Evolutionary conservation across 2,888 invertebrate species (phyloP).

Genomic region (Drosophila atripex): DNA sequence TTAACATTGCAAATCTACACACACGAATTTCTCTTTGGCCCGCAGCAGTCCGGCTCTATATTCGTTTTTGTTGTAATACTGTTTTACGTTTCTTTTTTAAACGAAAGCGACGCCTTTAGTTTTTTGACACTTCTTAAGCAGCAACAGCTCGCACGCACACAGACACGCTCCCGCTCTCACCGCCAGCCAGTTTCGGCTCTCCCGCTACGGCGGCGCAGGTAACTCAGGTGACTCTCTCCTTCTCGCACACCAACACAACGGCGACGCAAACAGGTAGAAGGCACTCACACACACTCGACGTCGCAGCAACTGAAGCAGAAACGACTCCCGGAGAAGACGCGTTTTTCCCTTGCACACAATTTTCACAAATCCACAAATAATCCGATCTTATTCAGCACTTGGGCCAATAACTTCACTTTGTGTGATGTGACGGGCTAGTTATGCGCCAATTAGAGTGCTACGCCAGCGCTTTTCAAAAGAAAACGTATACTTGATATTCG

Average conservation of each 20-base stretch:
- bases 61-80: constrained; percentile 16
- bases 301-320: constrained; percentile 63
- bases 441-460: constrained; percentile 32
- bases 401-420: constrained; percentile 5
- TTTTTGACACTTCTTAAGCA: constrained; percentile 57
- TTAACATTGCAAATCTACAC: constrained; percentile 60
- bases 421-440: neutral
- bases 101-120: constrained; percentile 71
- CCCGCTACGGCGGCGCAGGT: constrained; percentile 45
- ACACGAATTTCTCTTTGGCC: constrained; percentile 58
- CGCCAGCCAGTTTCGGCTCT: constrained; percentile 4
- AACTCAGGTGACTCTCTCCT: constrained; percentile 28
- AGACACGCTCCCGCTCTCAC: constrained; percentile 3
- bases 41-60: constrained; percentile 29
- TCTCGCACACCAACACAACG: constrained; percentile 27
- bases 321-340: constrained; percentile 53
- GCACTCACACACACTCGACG: constrained; percentile 45
- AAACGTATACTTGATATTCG: constrained; percentile 48
- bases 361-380: constrained; percentile 25
- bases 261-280: constrained; percentile 64
- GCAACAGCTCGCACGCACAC: constrained; percentile 17
- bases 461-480: constrained; percentile 14
- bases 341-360: constrained; percentile 54
- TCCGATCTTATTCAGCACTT: constrained; percentile 25
- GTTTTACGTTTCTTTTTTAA: constrained; percentile 54